Percentiles rank a stretch among this genome's conserved stretches.
phyloP scores from a whole-genome alignment of 2,888 invertebrate species.

The Rhingia rostrata region DNA sequence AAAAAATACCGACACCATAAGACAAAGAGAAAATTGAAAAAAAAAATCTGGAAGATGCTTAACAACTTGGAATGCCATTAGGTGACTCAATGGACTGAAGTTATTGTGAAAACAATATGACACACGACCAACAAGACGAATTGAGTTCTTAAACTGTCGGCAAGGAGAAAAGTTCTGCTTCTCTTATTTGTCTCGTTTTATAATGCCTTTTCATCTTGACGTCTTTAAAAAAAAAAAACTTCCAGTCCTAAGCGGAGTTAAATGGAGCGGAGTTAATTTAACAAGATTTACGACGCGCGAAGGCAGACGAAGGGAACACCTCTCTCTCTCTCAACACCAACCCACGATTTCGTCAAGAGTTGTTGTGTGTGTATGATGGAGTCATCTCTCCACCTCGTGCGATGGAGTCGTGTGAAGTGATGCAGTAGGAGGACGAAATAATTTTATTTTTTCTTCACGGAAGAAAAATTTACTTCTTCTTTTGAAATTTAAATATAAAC shows the following conservation, averaged over 20 bases:
- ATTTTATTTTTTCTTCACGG: slow-evolving; percentile 11
- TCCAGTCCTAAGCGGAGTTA: slow-evolving; percentile 58
- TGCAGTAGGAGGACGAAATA: slow-evolving; percentile 46
- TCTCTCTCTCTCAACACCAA: slow-evolving; percentile 10
- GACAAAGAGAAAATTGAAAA: slow-evolving; percentile 5
- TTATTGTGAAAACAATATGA: slow-evolving; percentile 70
- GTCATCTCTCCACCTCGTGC: slow-evolving; percentile 35
- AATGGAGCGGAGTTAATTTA: slow-evolving; percentile 72
- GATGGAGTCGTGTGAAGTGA: slow-evolving; percentile 23
- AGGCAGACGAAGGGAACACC: slow-evolving; percentile 45
- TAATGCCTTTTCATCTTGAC: slow-evolving; percentile 21
- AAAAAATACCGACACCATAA: slow-evolving; percentile 11
- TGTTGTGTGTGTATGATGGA: slow-evolving; percentile 38
- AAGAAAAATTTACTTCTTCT: not conserved
- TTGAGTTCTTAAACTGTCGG: slow-evolving; percentile 64
- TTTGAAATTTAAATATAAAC: slow-evolving; percentile 25
- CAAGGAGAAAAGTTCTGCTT: slow-evolving; percentile 23
- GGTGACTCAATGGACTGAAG: slow-evolving; percentile 69
- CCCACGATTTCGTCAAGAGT: slow-evolving; percentile 1
- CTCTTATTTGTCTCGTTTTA: slow-evolving; percentile 2
- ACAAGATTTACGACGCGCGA: slow-evolving; percentile 65
- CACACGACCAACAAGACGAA: slow-evolving; percentile 68
- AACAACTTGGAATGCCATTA: slow-evolving; percentile 72
- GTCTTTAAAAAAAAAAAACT: slow-evolving; percentile 35
- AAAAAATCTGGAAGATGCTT: slow-evolving; percentile 29